Evolutionary conservation across 2,797 vertebrate species (phyloP), one percentile per base, ranked within the genome.

Genomic region (Rhinogobio ventralis): DNA sequence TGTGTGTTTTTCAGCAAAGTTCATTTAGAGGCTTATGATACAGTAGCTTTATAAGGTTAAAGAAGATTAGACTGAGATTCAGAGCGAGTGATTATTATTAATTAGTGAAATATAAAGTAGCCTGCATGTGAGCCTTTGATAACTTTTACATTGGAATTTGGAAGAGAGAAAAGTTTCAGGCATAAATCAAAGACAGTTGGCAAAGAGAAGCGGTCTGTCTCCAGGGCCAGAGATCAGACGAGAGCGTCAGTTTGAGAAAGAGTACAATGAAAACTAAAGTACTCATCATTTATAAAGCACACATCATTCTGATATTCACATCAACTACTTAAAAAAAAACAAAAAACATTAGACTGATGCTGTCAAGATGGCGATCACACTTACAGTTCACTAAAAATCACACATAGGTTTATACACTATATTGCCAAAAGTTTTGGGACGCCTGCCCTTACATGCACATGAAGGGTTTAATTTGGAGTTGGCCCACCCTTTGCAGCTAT

Each of bases 121-220:
- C 71, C 62, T 49, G 51, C 45, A 42, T 36, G 60, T 14, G 17
- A 23, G 42, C 23, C 5, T 66, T 33, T 79, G 69, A 55, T 67
- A 15, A 74, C 73, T 46, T 20, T 68, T 13, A 83, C 68, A 73
- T 87, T 89, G 71, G n/a, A 81, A 45, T 10, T 87, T 89, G 66
- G n/a, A 81, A 62, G 14, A 72, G 51, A 36, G 46, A 53, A 77
- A 87, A 72, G 45, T 81, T 86, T 77, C 28, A 11, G 57, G 20
- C 1, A n/a, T 79, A 75, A 85, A 86, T 86, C 49, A 83, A 60
- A 25, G 20, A 36, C 5, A 76, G 75, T 67, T 39, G 55, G 55
- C 67, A 57, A 73, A 20, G 33, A 81, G 17, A 60, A 60, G 23
- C 23, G n/a, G 77, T 42, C 9, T 36, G 45, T 84, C 79, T 36